phyloP scores from a whole-genome alignment of 1,140 invertebrate genomes.

The Cherax quadricarinatus region DNA sequence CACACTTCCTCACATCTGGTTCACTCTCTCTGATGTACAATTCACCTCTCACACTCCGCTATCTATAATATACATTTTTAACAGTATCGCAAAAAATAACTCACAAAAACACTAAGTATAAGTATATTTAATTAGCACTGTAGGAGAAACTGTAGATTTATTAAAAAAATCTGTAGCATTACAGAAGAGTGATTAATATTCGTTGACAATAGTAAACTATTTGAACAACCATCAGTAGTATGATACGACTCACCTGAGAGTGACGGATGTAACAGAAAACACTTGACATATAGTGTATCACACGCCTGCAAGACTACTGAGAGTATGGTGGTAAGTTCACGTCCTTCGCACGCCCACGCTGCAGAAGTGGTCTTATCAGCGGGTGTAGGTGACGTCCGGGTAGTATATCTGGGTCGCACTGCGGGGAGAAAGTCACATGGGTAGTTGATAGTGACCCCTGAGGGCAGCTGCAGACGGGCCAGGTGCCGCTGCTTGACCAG shows the following conservation, averaged over 20 bases:
- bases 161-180: no score
- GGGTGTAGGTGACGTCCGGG: not conserved
- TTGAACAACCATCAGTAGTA: not conserved
- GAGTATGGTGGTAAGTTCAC: conserved; percentile 3
- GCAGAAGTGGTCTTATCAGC: not conserved
- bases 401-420: not conserved
- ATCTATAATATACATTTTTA: no score
- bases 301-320: conserved; percentile 16
- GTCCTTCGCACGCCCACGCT: conserved; percentile 28
- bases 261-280: not conserved
- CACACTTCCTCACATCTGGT: no score
- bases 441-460: conserved; percentile 48
- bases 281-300: not conserved
- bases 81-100: no score
- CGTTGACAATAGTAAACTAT: no score
- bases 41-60: no score
- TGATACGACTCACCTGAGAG: conserved; percentile 9
- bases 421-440: conserved; percentile 48
- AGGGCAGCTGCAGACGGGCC: conserved; percentile 54
- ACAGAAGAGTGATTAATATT: no score
- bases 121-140: no score
- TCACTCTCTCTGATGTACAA: no score
- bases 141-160: no score
- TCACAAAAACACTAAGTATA: no score
- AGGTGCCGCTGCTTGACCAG: conserved; percentile 17